Conservation (phyloP, 2,113 vertebrate species). For the Colaptes auratus region DNA sequence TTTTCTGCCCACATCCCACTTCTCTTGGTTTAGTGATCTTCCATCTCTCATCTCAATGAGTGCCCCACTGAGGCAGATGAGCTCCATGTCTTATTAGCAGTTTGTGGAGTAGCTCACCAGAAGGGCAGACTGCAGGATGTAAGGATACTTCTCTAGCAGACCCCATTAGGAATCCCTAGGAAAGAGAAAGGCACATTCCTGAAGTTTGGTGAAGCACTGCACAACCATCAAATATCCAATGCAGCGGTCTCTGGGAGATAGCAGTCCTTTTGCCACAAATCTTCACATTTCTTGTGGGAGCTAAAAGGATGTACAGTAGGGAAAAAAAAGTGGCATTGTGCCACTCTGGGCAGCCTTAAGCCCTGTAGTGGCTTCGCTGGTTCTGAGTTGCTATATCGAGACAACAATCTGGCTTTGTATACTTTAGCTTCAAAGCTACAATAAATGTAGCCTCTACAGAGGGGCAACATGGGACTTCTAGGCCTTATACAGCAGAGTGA, state of each 20-base stretch:
- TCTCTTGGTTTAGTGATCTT: not conserved
- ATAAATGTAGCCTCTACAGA: not conserved
- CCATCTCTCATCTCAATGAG: not conserved
- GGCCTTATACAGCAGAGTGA: not conserved
- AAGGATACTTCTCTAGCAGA: not conserved
- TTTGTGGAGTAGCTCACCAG: not conserved
- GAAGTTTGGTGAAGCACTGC: not conserved
- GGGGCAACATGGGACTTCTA: not conserved
- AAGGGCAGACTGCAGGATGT: not conserved
- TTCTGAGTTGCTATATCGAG: not conserved
- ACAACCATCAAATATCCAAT: not conserved
- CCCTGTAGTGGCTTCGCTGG: not conserved
- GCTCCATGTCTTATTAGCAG: not conserved
- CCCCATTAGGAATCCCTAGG: not conserved
- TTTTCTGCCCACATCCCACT: not conserved
- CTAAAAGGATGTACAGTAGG: not conserved
- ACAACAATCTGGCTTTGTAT: not conserved
- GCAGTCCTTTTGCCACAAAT: not conserved
- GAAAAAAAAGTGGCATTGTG: not conserved
- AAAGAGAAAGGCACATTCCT: not conserved
- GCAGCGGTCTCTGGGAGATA: not conserved
- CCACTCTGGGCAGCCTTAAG: not conserved
- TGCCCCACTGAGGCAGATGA: not conserved
- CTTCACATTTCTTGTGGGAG: not conserved
- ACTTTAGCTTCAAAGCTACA: not conserved